phyloP scores from a whole-genome alignment of 2,797 vertebrate genomes.

The Parauchenoglanis punctatus region DNA sequence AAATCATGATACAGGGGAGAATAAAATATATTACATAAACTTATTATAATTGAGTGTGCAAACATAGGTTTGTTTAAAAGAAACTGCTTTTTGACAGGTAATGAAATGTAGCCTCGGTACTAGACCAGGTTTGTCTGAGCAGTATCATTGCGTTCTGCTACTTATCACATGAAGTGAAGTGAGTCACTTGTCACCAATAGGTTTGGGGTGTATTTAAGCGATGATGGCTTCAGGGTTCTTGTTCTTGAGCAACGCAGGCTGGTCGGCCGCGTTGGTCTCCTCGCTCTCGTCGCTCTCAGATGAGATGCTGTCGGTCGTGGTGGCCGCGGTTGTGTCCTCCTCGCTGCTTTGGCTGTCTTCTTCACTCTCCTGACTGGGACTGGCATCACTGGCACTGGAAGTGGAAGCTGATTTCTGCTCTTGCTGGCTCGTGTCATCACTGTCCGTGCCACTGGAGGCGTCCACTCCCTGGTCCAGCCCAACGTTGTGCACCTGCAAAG shows the following conservation, averaged over 20 bases:
- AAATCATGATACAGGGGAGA: constrained; percentile 73
- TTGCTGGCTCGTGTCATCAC: constrained; percentile 42
- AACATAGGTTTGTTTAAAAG: constrained; percentile 54
- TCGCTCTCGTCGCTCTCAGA: constrained; percentile 70
- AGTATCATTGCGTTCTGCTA: constrained; percentile 30
- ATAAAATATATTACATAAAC: constrained; percentile 70
- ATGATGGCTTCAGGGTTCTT: constrained; percentile 65
- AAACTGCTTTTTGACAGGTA: constrained; percentile 45
- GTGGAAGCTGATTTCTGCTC: constrained; percentile 24
- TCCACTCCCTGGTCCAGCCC: constrained; percentile 73
- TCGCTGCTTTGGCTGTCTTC: constrained; percentile 75
- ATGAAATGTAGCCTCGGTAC: constrained; percentile 41
- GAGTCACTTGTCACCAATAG: constrained; percentile 43
- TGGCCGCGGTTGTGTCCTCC: constrained; percentile 69
- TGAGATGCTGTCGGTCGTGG: constrained; percentile 64
- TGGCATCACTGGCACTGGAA: constrained; percentile 53
- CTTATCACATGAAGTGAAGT: constrained; percentile 40
- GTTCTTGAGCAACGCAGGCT: constrained; percentile 49
- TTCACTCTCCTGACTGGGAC: constrained; percentile 57
- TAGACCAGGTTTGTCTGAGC: constrained; percentile 35
- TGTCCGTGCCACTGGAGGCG: constrained; percentile 53
- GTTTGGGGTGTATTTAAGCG: constrained; percentile 67
- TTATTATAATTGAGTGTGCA: constrained; percentile 74
- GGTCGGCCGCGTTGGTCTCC: constrained; percentile 69
- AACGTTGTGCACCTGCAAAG: constrained; percentile 70